These are phyloP conservation scores for Belgica antarctica DNA, from an alignment of 2,888 invertebrate species.

Conservation along the genomic window DNA sequence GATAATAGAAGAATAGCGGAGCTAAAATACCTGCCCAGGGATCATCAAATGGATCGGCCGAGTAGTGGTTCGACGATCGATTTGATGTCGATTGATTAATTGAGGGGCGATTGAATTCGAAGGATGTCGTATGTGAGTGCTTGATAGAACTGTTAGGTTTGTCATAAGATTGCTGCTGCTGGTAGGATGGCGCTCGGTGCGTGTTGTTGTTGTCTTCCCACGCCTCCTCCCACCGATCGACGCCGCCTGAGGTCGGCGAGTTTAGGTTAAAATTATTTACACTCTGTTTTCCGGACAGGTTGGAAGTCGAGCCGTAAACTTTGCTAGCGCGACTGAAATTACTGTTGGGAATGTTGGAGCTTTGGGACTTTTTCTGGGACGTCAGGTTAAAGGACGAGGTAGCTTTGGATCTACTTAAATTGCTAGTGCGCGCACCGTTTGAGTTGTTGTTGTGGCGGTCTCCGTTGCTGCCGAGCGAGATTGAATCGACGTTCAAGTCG, in stretches of 20 bases:
- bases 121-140: neutral
- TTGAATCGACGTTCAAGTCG: slow-evolving; percentile 55
- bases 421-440: slow-evolving; percentile 37
- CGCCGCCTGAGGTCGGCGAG: slow-evolving; percentile 11
- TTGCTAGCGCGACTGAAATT: slow-evolving; percentile 42
- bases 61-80: slow-evolving; percentile 27
- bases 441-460: slow-evolving; percentile 43
- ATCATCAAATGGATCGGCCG: slow-evolving; percentile 38
- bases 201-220: slow-evolving; percentile 34
- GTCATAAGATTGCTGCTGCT: slow-evolving; percentile 9
- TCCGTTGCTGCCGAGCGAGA: slow-evolving; percentile 45
- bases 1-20: slow-evolving; percentile 15
- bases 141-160: slow-evolving; percentile 26
- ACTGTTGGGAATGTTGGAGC: slow-evolving; percentile 29
- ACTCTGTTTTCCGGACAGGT: slow-evolving; percentile 17
- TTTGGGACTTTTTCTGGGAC: slow-evolving; percentile 16
- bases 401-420: slow-evolving; percentile 42
- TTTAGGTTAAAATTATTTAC: slow-evolving; percentile 36
- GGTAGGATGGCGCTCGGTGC: slow-evolving; percentile 33
- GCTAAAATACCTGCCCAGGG: slow-evolving; percentile 40
- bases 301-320: slow-evolving; percentile 26
- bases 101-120: slow-evolving; percentile 8
- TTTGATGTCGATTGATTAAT: slow-evolving; percentile 8
- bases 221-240: slow-evolving; percentile 30
- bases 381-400: slow-evolving; percentile 46